Evolutionary conservation across 2,888 invertebrate species (phyloP), one percentile per base, ranked within the genome.

Genomic region (Aquatica leii): DNA sequence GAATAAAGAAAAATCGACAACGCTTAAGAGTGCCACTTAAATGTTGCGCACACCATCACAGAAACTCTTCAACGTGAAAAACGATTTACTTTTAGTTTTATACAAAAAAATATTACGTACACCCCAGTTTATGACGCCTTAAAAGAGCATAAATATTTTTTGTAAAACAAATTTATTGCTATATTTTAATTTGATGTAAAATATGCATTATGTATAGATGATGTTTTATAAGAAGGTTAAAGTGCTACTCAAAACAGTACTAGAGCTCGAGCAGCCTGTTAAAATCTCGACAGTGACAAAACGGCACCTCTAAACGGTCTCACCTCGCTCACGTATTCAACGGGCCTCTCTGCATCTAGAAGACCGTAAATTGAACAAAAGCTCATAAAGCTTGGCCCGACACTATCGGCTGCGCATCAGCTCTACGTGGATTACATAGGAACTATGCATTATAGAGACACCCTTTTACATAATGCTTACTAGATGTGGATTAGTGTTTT

Each of bases 371-470:
- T 80, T 78, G 78, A 75, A 74, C 77, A 75, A 68, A 74, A 73
- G 74, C 77, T 76, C 78, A 80, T 80, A 80, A 80, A 80, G 76
- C 78, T 78, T 77, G 75, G 70, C 75, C 75, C 76, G 80, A 80
- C 80, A 80, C 77, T 80, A 80, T 80, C 80, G 78, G 77, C 71
- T 71, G 77, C 77, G 73, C 77, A 79, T 80, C 79, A 76, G 75
- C 76, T 74, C 74, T 80, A 80, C 80, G 80, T 80, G 80, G 78
- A 74, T 74, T 74, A 78, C 78, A 80, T 80, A 72, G 76, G 73
- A 78, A 78, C 77, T 78, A 76, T 79, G 77, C 76, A 78, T 76
- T 65, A 65, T 59, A 58, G 58, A 65, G 65, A 58, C 46, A 54
- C 62, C 56, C 46, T 54, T 61, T 59, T 61, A 65, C 61, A 65